A percentile compares a stretch with the other conserved stretches of the same genome.
These are phyloP conservation scores for Trichonephila clavipes DNA, from an alignment of 1,140 invertebrate species.

Conservation along the genomic window DNA sequence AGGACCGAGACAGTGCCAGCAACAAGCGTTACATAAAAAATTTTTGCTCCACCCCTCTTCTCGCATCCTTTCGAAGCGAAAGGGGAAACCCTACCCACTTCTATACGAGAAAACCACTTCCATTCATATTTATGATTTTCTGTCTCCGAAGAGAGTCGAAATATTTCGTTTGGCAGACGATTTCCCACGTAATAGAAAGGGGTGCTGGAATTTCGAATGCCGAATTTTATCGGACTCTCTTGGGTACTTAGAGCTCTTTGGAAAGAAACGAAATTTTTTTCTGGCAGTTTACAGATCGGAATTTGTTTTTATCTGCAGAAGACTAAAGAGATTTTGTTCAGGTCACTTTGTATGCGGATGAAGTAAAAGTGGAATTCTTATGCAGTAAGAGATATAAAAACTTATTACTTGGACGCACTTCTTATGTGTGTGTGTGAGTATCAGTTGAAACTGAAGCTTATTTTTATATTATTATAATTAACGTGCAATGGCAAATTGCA, in stretches of 20 bases:
- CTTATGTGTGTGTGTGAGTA: too few relatives aligned
- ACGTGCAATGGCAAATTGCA: too few relatives aligned
- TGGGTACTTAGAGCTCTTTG: not conserved
- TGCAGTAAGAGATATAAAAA: not conserved
- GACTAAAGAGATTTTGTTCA: not conserved
- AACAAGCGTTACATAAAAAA: constrained; percentile 4
- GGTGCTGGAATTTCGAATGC: not conserved
- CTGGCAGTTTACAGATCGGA: not conserved
- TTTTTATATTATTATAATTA: too few relatives aligned
- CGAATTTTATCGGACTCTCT: constrained; percentile 15
- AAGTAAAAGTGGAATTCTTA: not conserved
- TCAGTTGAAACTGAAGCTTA: too few relatives aligned
- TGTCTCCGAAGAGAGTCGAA: not conserved
- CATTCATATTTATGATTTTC: not conserved
- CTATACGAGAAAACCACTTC: not conserved
- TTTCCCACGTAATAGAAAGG: not conserved
- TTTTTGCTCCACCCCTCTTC: not conserved
- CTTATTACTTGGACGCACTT: too few relatives aligned
- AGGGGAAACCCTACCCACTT: not conserved
- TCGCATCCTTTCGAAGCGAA: not conserved
- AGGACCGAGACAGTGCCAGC: not conserved
- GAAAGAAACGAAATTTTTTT: not conserved
- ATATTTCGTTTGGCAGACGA: constrained; percentile 22
- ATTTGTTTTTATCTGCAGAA: not conserved
- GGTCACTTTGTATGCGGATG: constrained; percentile 1